Evolutionary conservation across 2,113 vertebrate species (phyloP), one percentile per base, ranked within the genome.

Genomic region (Periophthalmus modestus): DNA sequence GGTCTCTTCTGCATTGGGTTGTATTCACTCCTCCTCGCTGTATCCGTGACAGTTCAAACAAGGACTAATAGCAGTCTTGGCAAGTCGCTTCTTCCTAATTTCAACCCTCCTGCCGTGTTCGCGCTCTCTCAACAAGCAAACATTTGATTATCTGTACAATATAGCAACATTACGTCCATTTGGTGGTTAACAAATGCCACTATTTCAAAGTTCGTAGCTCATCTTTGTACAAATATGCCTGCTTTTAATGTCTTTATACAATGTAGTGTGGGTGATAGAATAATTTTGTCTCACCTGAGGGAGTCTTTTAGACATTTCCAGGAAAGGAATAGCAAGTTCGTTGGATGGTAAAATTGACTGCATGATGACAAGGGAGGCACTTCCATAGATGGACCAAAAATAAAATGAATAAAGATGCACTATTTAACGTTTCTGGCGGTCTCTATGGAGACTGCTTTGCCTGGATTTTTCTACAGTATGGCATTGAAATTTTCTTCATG

Each of bases 361-460:
- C 66, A 33, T 63, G 75, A 69, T 71, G 84, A 77, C 19, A 72
- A 47, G 50, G 23, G 72, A 89, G 89, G 86, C 90, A 92, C 89
- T 90, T 89, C 79, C 80, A 73, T 82, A 88, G 82, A n/a, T 48
- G 12, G 47, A 9, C 39, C 39, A 9, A 43, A 10, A 43, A 43
- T 10, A 43, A 43, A 43, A 43, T 43, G 39, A 10, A 43, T 69
- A 55, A 55, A 55, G 19, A n/a, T n/a, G 52, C 52, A 9, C n/a
- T n/a, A n/a, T 21, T 7, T 1, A 55, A 10, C 52, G 7, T 55
- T 55, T 21, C 52, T 21, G n/a, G 19, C 7, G 7, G 7, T 10
- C 39, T 43, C 39, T 7, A 10, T 55, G 52, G 19, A 55, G 7
- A n/a, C 0, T 11, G 48, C 48, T 52, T 7, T 18, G 0, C 16